phyloP scores from a whole-genome alignment of 2,113 vertebrate genomes.

The Strix aluco region DNA sequence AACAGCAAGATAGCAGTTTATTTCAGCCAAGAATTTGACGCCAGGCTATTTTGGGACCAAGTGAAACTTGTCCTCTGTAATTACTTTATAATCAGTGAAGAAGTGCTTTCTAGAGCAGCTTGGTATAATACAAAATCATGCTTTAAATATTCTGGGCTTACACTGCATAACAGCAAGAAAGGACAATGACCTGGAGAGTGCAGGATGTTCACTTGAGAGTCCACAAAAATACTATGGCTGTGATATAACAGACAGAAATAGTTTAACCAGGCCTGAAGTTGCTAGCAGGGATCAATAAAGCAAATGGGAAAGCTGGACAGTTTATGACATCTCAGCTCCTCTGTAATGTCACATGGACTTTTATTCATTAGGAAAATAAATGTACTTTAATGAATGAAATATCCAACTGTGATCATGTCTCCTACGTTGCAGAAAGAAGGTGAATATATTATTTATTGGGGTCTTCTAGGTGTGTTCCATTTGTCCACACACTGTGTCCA shows the following conservation, averaged over 20 bases:
- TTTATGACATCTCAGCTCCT: not conserved
- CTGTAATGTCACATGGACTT: not conserved
- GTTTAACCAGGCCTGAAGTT: not conserved
- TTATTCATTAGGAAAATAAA: not conserved
- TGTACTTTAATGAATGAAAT: not conserved
- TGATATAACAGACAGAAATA: not conserved
- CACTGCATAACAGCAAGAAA: not conserved
- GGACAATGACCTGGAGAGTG: not conserved
- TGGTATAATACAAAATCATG: not conserved
- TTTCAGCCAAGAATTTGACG: not conserved
- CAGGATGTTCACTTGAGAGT: not conserved
- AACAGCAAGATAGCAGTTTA: not conserved
- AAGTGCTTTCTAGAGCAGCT: not conserved
- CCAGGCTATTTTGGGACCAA: not conserved
- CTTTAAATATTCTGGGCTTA: not conserved
- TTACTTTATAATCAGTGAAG: not conserved
- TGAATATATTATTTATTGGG: not conserved
- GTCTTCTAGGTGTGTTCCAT: not conserved
- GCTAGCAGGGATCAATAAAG: not conserved
- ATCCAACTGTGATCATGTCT: not conserved
- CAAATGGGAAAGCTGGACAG: not conserved
- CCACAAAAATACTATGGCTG: not conserved
- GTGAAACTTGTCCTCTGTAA: not conserved
- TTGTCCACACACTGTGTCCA: accelerated
- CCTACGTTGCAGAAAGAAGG: not conserved